These are phyloP conservation scores for Leuciscus waleckii DNA, from an alignment of 2,797 vertebrate species.

Conservation along the genomic window DNA sequence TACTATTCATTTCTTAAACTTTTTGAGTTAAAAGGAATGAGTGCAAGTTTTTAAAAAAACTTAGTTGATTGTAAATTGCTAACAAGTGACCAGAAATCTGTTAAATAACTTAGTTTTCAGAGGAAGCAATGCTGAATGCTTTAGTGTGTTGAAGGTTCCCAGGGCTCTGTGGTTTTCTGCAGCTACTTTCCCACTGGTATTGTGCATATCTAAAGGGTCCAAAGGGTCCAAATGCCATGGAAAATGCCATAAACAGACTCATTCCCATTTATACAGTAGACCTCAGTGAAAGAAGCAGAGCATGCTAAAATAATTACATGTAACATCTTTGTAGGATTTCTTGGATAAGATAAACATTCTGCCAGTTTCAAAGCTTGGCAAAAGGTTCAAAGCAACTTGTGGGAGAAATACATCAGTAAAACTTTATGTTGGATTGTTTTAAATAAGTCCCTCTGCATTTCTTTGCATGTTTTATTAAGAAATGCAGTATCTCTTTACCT, in stretches of 20 bases:
- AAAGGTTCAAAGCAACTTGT: neutral
- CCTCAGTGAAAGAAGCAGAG: constrained; percentile 5
- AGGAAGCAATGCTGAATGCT: neutral
- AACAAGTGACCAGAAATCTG: neutral
- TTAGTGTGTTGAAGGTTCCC: neutral
- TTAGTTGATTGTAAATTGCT: too few relatives aligned
- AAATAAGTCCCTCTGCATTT: neutral
- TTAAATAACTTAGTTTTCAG: neutral
- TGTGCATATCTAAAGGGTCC: neutral
- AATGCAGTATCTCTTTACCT: constrained; percentile 62
- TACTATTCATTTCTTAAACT: neutral
- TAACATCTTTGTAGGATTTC: neutral
- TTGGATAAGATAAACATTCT: neutral
- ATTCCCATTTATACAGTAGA: neutral
- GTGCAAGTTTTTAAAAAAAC: neutral
- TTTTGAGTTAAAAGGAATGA: neutral
- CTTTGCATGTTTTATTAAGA: neutral
- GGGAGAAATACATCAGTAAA: neutral
- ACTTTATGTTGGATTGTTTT: neutral
- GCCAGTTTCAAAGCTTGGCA: neutral
- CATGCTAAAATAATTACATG: neutral
- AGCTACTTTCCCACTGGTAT: neutral
- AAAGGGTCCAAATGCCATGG: neutral
- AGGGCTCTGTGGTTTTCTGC: neutral
- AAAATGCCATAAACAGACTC: constrained; percentile 4